Base-by-base conservation (phyloP, 2,113 vertebrate species). In the Pontoporia blainvillei region DNA sequence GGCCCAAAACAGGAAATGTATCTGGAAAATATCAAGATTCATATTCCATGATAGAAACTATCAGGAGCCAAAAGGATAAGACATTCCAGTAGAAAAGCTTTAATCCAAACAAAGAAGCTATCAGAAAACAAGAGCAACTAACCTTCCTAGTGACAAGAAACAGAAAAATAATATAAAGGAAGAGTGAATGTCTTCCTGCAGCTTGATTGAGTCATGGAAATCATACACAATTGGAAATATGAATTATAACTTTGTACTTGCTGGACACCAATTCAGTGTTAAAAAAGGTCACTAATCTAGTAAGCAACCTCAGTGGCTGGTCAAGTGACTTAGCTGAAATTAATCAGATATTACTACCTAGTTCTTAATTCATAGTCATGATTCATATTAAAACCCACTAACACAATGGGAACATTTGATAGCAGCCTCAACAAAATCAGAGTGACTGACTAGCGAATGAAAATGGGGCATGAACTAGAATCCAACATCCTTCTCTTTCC, bases 351-450 rank as follows among this genome's bases (percentile, higher is more conserved):
- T 89, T 62, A 76, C 11, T 61, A 8, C 46, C 31, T 54, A 75
- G 41, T 71, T 92, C 86, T 85, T 91, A 87, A 96, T 94, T 79
- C 89, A 62, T 71, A 84, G 41, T 39, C 64, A 87, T 69, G 75
- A 85, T 93, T 96, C 66, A 88, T 90, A 21, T 17, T 81, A 76
- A 95, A 86, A 62, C 12, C 57, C 39, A 88, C 59, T 44, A 64
- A 3, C 62, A 85, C 15, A 94, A 79, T 39, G 36, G 49, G 5
- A 85, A 90, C 39, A 61, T 67, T 46, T 76, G 73, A 54, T 15
- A 57, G 12, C 20, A 90, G 27, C 5, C 57, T 90, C 78, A 76
- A 49, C 34, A 69, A 66, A 92, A 62, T 62, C 61, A 83, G 62
- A 94, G 29, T n/a, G 61, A 61, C 36, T n/a, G 61, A 61, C 36